Evolutionary conservation across 1,140 invertebrate species (phyloP).

Genomic region (Rhopalosiphum maidis): DNA sequence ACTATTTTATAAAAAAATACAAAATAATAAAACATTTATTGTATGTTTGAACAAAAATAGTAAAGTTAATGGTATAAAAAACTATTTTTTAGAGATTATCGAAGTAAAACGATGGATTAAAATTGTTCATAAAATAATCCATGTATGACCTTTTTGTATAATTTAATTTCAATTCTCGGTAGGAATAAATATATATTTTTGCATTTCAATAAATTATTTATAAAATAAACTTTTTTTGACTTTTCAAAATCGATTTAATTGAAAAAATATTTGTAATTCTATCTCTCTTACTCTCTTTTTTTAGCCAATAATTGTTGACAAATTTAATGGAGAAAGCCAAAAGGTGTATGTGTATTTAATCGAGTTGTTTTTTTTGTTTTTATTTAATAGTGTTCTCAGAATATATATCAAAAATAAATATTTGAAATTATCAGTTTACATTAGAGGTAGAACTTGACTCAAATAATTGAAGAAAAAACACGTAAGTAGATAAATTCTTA

Average conservation of each 20-base stretch:
- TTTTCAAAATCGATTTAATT: constrained; percentile 17
- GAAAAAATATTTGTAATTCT: constrained; percentile 34
- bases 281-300: background rate
- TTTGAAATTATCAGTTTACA: constrained; percentile 2
- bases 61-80: background rate
- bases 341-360: background rate
- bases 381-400: background rate
- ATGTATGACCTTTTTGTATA: background rate
- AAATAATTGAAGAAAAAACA: background rate
- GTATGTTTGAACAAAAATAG: background rate
- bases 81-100: background rate
- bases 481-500: background rate
- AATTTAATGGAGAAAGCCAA: background rate
- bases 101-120: background rate
- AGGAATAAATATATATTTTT: background rate
- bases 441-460: background rate
- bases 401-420: constrained; percentile 30
- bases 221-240: background rate
- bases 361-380: background rate
- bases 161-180: background rate
- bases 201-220: background rate
- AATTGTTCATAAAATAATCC: background rate
- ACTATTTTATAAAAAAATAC: no score
- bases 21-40: background rate
- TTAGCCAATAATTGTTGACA: background rate